These are phyloP conservation scores for Pseudomyrmex concolor DNA, from an alignment of 1,140 invertebrate genomes.

Conservation along the genomic window DNA sequence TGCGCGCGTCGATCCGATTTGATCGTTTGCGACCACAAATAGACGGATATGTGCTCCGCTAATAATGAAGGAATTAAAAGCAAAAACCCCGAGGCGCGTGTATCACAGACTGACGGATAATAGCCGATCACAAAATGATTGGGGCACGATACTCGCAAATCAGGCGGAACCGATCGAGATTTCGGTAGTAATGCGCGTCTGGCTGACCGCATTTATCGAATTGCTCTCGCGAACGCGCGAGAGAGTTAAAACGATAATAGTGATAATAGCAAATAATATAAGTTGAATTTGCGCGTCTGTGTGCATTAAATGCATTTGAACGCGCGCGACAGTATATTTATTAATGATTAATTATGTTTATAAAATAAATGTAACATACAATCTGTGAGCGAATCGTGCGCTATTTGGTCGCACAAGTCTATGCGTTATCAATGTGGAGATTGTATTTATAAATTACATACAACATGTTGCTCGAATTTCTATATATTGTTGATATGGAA, in stretches of 20 bases:
- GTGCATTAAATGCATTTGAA: too few relatives aligned
- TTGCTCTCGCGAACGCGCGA: background rate
- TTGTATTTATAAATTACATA: constrained; percentile 31
- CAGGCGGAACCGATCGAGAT: constrained; percentile 19
- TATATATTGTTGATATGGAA: background rate
- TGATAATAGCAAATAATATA: too few relatives aligned
- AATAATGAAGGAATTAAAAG: constrained; percentile 47
- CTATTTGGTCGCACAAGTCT: too few relatives aligned
- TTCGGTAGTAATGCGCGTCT: constrained; percentile 3
- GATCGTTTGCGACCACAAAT: background rate
- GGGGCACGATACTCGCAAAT: constrained; percentile 11
- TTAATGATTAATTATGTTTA: constrained; percentile 15
- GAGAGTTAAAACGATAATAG: background rate
- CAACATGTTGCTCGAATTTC: constrained; percentile 15
- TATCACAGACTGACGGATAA: constrained; percentile 11
- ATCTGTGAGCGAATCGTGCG: background rate
- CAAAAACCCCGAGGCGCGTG: background rate
- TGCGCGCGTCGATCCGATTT: background rate
- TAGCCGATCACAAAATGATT: constrained; percentile 5
- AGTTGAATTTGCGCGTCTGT: too few relatives aligned
- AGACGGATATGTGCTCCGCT: background rate
- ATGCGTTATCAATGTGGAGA: background rate
- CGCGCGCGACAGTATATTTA: background rate
- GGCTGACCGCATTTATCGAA: constrained; percentile 9
- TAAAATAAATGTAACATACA: constrained; percentile 5